A percentile compares a stretch with the other conserved stretches of the same genome.
phyloP scores from a whole-genome alignment of 2,888 invertebrate genomes.

The Trypoxylon attenuatum region DNA sequence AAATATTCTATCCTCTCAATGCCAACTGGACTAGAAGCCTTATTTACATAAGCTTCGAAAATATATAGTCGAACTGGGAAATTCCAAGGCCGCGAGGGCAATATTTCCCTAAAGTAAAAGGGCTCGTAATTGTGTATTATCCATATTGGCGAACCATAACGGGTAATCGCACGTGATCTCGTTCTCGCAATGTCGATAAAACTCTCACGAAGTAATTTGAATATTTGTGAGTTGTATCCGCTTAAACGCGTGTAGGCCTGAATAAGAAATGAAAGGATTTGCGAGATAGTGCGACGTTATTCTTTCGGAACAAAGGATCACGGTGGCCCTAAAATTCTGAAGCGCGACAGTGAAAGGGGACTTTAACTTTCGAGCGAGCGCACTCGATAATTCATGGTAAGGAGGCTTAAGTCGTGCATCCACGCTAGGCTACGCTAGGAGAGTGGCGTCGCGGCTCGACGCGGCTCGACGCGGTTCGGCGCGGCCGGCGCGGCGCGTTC shows the following conservation, averaged over 20 bases:
- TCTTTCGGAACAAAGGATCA: constrained; percentile 2
- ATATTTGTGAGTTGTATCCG: background rate
- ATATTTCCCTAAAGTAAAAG: too few species aligned
- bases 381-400: constrained; percentile 57
- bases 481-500: constrained; percentile 52
- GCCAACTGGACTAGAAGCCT: background rate
- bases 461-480: too few species aligned
- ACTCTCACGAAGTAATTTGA: constrained; percentile 7
- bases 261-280: background rate
- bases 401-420: constrained; percentile 55
- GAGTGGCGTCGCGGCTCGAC: constrained; percentile 6
- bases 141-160: too few species aligned
- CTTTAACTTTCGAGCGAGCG: constrained; percentile 49
- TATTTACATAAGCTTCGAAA: background rate
- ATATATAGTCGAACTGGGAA: too few species aligned
- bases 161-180: too few species aligned
- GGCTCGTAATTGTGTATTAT: too few species aligned
- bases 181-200: constrained; percentile 18
- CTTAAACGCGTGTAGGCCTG: background rate
- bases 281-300: background rate
- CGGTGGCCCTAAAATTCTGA: constrained; percentile 14
- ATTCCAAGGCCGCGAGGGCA: too few species aligned
- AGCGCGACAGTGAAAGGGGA: constrained; percentile 27
- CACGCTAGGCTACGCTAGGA: constrained; percentile 50
- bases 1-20: constrained; percentile 38